These are phyloP conservation scores for Branchinecta lindahli DNA, from an alignment of 1,140 invertebrate genomes.

Conservation along the genomic window DNA sequence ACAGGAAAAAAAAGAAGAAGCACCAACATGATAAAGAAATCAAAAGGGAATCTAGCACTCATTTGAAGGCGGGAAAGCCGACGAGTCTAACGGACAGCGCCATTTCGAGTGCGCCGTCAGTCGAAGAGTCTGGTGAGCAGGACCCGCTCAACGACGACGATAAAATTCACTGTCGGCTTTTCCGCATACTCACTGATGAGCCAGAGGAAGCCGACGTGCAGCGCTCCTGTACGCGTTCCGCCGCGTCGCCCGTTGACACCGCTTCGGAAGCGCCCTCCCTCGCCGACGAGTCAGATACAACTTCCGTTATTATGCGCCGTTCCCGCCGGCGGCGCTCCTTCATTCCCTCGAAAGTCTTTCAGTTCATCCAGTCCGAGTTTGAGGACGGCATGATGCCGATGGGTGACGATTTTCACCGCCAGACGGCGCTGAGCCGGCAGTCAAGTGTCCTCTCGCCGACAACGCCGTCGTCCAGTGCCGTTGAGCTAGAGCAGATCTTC, in stretches of 20 bases:
- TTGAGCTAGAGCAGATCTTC: background rate
- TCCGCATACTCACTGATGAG: background rate
- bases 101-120: background rate
- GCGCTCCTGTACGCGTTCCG: background rate
- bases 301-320: background rate
- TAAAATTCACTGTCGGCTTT: background rate
- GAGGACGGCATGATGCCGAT: background rate
- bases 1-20: background rate
- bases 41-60: background rate
- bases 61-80: background rate
- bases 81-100: background rate
- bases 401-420: background rate
- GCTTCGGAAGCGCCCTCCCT: background rate
- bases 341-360: slow-evolving; percentile 13
- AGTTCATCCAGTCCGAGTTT: slow-evolving; percentile 4
- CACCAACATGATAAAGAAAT: background rate
- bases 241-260: background rate
- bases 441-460: background rate
- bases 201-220: background rate
- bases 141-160: background rate
- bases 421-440: background rate
- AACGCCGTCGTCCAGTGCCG: background rate
- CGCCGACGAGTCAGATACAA: background rate
- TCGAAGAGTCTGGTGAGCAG: background rate
- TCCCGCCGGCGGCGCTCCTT: background rate